Evolutionary conservation across 1,140 invertebrate genomes (phyloP).

Genomic region (Coptotermes formosanus): DNA sequence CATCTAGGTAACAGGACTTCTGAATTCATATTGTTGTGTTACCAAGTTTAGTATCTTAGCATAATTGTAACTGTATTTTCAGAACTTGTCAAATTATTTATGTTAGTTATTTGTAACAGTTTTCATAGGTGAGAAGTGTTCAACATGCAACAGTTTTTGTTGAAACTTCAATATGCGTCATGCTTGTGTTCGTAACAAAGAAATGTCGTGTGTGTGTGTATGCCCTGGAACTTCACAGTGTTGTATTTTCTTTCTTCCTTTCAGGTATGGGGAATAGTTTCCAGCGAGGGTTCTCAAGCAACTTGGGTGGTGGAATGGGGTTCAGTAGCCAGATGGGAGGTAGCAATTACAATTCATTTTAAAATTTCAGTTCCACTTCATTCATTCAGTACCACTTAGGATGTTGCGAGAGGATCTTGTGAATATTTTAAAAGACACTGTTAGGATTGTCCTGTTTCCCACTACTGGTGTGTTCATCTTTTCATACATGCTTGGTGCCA

Average conservation of each 20-base stretch:
- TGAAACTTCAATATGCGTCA: too few species aligned
- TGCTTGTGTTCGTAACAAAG: too few species aligned
- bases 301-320: conserved; percentile 42
- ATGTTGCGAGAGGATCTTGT: not conserved
- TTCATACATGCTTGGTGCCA: not conserved
- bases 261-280: conserved; percentile 51
- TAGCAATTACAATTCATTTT: conserved; percentile 45
- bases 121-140: too few species aligned
- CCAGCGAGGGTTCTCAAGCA: conserved; percentile 49
- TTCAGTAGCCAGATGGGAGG: conserved; percentile 47
- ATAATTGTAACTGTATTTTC: too few species aligned
- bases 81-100: too few species aligned
- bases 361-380: not conserved
- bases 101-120: too few species aligned
- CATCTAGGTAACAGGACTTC: too few species aligned
- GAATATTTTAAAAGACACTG: not conserved
- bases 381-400: not conserved
- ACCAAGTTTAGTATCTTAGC: too few species aligned
- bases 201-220: too few species aligned
- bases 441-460: not conserved
- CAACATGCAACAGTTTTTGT: too few species aligned
- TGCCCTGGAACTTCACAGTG: too few species aligned
- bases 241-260: not conserved
- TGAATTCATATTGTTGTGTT: too few species aligned
- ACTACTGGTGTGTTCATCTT: not conserved